Evolutionary conservation across 2,797 vertebrate genomes (phyloP), one percentile per base, ranked within the genome.

Genomic region (Erethizon dorsatum): DNA sequence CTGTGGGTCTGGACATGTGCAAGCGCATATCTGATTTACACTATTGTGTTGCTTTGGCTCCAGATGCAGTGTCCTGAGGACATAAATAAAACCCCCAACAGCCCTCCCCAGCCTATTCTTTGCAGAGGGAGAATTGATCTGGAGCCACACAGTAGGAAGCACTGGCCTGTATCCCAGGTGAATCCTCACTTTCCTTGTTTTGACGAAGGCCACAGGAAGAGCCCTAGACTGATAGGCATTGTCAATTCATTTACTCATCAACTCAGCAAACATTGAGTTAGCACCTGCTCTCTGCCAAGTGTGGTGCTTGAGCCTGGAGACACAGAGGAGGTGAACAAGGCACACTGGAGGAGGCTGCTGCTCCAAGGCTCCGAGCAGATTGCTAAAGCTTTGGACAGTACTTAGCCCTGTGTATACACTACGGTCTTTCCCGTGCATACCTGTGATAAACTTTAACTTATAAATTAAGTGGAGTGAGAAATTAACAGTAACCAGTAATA

Each of bases 131-230:
- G 56, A 90, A 56, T 5, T 18, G 33, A 56, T 61, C 2, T 56
- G 75, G 37, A 7, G 17, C 11, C 65, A 47, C 5, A 1, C 0
- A 2, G 2, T 13, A 4, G 22, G 57, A 77, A n/a, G 31, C 17
- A 37, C 12, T 54, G 4, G 28, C 3, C 17, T 47, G 71, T 22
- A 28, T 28, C 63, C 83, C n/a, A 22, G 12, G 22, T 52, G 79
- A 12, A 50, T 28, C 20, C 17, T 71, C 24, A 8, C 59, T 50
- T 24, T 5, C n/a, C 20, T 79, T 52, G 47, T 83, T 83, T 37
- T 31, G 37, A 17, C 10, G 13, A 47, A 82, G 59, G 83, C 31
- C 71, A n/a, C 13, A 59, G 61, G 67, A 65, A 93, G n/a, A 37
- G 10, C n/a, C 78, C 31, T 33, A 47, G n/a, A 26, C 15, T 79